Evolutionary conservation across 2,113 vertebrate species (phyloP).

Genomic region (Crotalus horridus): DNA sequence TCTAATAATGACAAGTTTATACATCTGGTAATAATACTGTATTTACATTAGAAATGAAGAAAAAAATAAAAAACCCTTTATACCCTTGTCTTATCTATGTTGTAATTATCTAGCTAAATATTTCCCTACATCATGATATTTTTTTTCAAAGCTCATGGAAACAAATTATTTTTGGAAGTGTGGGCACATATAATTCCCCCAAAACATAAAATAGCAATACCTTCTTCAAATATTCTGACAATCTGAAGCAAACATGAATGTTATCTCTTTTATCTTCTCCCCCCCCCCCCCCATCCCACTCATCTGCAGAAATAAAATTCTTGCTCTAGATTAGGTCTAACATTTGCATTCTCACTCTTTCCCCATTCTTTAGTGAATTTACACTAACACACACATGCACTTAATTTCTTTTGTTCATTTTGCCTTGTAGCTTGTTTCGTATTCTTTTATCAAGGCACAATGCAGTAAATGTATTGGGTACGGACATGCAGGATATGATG

Average conservation of each 20-base stretch:
- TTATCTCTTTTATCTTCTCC: not conserved
- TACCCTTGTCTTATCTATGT: not conserved
- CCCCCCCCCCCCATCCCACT: not conserved
- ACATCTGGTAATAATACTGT: conserved; percentile 53
- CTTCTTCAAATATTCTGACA: not conserved
- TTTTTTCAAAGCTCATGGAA: not conserved
- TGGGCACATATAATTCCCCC: not conserved
- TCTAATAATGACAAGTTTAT: conserved; percentile 61
- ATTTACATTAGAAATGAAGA: conserved; percentile 10
- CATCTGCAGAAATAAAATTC: not conserved
- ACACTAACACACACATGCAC: not conserved
- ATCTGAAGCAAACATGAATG: not conserved
- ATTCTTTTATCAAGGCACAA: not conserved
- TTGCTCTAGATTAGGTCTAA: too few species aligned
- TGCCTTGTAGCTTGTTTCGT: not conserved
- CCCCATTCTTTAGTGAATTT: not conserved
- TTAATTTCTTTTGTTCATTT: not conserved
- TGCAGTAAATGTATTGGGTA: not conserved
- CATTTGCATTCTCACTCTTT: not conserved
- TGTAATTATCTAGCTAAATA: conserved; percentile 48
- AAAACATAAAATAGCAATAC: not conserved
- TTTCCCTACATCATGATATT: conserved; percentile 4
- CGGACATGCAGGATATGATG: not conserved
- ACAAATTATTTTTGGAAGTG: not conserved
- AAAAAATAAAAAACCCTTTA: not conserved